Conservation (phyloP, 2,888 invertebrate genomes). For the Acronicta alni region DNA sequence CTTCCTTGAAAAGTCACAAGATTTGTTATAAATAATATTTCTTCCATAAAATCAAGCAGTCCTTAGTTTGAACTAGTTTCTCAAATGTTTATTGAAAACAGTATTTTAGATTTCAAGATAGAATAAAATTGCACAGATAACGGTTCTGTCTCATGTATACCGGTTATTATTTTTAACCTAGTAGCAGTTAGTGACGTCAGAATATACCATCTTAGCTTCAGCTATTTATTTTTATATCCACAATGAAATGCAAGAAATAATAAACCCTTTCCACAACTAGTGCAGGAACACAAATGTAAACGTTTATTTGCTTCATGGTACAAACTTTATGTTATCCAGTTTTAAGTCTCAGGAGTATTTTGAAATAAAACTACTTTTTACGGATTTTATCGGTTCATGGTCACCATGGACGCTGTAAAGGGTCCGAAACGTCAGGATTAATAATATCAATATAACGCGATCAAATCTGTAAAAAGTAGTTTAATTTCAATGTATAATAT, state of each 20-base stretch:
- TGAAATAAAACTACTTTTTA: too few relatives aligned
- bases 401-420: too few relatives aligned
- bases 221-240: constrained; percentile 22
- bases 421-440: too few relatives aligned
- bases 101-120: not conserved
- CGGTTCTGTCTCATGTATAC: constrained; percentile 37
- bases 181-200: constrained; percentile 23
- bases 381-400: too few relatives aligned
- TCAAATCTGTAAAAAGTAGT: too few relatives aligned
- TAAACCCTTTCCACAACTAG: not conserved
- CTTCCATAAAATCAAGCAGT: constrained; percentile 21
- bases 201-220: not conserved
- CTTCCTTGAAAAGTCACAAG: constrained; percentile 29
- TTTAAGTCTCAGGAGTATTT: too few relatives aligned
- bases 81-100: constrained; percentile 20
- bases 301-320: not conserved
- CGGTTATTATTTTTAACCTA: constrained; percentile 32
- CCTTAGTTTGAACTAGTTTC: constrained; percentile 22
- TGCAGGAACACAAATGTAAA: not conserved
- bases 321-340: too few relatives aligned
- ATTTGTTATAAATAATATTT: not conserved
- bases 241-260: constrained; percentile 6
- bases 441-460: too few relatives aligned
- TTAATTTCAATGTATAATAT: too few relatives aligned
- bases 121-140: constrained; percentile 22